phyloP scores from a whole-genome alignment of 2,888 invertebrate species.

The Drosophila koepferae region DNA sequence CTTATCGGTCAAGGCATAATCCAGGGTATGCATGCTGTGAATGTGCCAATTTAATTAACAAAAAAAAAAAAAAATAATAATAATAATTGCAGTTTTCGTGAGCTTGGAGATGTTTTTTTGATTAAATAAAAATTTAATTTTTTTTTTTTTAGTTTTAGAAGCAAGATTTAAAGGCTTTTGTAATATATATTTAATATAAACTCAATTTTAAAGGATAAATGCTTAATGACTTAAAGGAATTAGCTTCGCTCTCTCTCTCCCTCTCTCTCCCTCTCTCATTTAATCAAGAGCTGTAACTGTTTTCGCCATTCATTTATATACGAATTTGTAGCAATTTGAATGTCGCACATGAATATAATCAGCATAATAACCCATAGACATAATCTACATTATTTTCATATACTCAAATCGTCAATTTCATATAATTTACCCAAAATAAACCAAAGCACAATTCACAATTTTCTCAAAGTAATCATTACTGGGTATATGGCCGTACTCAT shows the following conservation, averaged over 20 bases:
- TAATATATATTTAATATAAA: too few species aligned
- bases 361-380: background rate
- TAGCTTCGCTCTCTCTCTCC: too few species aligned
- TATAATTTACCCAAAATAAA: background rate
- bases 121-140: too few species aligned
- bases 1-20: background rate
- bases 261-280: too few species aligned
- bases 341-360: background rate
- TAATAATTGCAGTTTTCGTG: background rate
- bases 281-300: too few species aligned
- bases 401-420: background rate
- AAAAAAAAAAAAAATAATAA: too few species aligned
- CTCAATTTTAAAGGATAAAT: too few species aligned
- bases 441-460: background rate
- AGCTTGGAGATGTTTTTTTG: too few species aligned
- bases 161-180: too few species aligned
- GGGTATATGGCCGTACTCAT: conserved; percentile 1
- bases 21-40: background rate
- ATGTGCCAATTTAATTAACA: background rate
- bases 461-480: background rate
- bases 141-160: too few species aligned
- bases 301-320: too few species aligned
- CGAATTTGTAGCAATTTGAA: background rate
- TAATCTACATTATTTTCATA: background rate
- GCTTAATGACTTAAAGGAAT: too few species aligned